Conservation (phyloP, 2,113 vertebrate genomes). For the Gambusia affinis region DNA sequence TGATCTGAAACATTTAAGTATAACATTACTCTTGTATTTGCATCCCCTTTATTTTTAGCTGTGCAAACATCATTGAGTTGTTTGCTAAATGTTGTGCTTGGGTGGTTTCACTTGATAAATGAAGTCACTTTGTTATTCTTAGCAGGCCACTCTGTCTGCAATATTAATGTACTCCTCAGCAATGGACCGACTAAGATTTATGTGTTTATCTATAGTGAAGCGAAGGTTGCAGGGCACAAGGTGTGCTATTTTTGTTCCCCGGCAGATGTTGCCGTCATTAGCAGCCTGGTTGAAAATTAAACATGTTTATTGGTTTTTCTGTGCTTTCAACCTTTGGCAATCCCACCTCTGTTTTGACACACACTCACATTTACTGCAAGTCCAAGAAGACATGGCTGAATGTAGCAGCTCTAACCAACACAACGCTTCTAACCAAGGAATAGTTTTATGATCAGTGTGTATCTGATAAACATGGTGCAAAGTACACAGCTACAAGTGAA, state of each 20-base stretch:
- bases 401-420: background rate
- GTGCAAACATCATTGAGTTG: background rate
- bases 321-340: conserved; percentile 7
- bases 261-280: conserved; percentile 33
- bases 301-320: conserved; percentile 7
- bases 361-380: conserved; percentile 5
- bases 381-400: background rate
- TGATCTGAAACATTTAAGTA: background rate
- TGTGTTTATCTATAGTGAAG: conserved; percentile 3
- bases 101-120: background rate
- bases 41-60: background rate
- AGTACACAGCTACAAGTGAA: conserved; percentile 4
- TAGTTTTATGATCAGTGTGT: conserved; percentile 10
- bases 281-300: conserved; percentile 23
- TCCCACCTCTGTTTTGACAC: conserved; percentile 23
- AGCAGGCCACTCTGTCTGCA: background rate
- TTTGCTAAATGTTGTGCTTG: background rate
- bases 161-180: no score
- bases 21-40: background rate
- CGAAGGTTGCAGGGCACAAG: conserved; percentile 1
- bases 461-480: conserved; percentile 21
- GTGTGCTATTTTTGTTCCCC: conserved; percentile 41
- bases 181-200: background rate
- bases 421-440: background rate
- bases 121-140: background rate